Evolutionary conservation across 1,140 invertebrate species (phyloP), one percentile per base, ranked within the genome.

Genomic region (Drosophila pseudoananassae): DNA sequence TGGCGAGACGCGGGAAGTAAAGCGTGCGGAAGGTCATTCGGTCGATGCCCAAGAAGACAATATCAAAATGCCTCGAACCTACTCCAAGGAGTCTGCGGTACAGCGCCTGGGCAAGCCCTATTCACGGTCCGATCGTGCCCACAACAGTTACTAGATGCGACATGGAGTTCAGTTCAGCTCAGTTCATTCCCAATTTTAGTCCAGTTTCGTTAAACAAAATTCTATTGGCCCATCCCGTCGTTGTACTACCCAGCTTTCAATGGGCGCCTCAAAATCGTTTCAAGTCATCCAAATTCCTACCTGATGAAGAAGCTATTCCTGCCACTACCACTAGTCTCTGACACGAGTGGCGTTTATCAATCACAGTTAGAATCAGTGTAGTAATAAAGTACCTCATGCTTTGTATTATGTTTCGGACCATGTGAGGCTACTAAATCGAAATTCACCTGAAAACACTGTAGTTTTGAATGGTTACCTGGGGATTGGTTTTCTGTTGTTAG

Each of bases 31-130:
- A n/a, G 12, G 5, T 6, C 9, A 6, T 4, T 3, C 15, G 3
- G 1, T 8, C 2, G 23, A 17, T 0, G 31, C 2, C 2, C 10
- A 57, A 12, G 17, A 43, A 8, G 53, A 76, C 10, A 9, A 47
- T 0, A 36, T 80, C 6, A 3, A 0, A 0, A 64, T 76, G 72
- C 78, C 78, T 0, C 1, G 4, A 3, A 9, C 23, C 6, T 80
- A 80, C 8, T 60, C 9, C 43, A 76, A 68, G 17, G 10, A 72
- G 45, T 81, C 78, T 8, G 78, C 78, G 1, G 57, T 73, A 10
- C 72, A 77, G 25, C 78, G 78, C 10, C 7, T 81, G 14, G 51
- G 52, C n/a, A 36, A 8, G 0, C 10, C 33, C 0, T 40, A 50
- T 9, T 51, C 27, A 15, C 46, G 17, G 0, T 10, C n/a, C n/a